Percentiles rank a stretch among this genome's conserved stretches.
These are phyloP conservation scores for Sturnus vulgaris DNA, from an alignment of 2,113 vertebrate species.

Conservation along the genomic window DNA sequence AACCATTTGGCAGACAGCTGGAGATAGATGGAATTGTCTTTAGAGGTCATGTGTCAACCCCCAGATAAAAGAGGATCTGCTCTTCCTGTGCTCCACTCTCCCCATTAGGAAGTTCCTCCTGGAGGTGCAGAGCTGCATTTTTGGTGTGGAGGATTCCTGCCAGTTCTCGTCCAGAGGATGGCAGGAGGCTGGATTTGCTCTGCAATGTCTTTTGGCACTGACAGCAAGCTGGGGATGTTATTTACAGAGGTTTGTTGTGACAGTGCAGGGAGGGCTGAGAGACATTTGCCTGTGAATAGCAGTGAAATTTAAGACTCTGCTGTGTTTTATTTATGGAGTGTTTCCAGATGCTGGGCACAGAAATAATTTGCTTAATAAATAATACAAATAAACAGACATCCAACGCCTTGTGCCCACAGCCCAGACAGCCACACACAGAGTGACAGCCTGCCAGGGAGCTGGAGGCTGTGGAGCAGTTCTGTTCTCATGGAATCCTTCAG, in stretches of 20 bases:
- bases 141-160: background rate
- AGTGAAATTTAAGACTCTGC: background rate
- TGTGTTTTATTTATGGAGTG: constrained; percentile 14
- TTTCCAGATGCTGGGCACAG: constrained; percentile 10
- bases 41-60: background rate
- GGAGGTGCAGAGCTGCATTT: background rate
- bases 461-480: background rate
- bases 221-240: background rate
- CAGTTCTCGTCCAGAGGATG: background rate
- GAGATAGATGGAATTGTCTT: background rate
- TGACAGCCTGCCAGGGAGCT: background rate
- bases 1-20: background rate
- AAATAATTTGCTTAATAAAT: constrained; percentile 60
- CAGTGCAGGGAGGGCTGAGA: background rate
- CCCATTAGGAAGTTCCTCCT: background rate
- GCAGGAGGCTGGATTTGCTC: background rate
- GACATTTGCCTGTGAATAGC: background rate
- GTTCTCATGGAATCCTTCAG: background rate
- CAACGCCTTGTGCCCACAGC: background rate
- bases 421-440: background rate
- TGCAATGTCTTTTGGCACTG: background rate
- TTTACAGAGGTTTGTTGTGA: background rate
- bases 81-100: background rate
- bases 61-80: background rate
- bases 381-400: constrained; percentile 20